Percentiles rank a stretch among this genome's conserved stretches.
These are phyloP conservation scores for Autographa gamma DNA, from an alignment of 2,888 invertebrate genomes.

Conservation along the genomic window DNA sequence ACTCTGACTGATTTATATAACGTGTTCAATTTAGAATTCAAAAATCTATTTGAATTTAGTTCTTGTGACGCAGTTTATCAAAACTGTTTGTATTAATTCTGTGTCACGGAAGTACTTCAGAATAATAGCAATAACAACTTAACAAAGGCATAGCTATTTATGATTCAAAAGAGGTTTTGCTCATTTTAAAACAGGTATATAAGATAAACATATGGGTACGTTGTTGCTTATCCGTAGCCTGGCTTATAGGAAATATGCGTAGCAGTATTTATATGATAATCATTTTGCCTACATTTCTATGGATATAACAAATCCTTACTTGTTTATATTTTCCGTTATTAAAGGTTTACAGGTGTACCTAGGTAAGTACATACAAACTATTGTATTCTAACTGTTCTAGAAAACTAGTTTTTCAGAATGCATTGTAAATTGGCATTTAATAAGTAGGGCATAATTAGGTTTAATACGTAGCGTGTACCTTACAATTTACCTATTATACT, in stretches of 20 bases:
- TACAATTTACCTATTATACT: neutral
- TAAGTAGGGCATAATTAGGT: neutral
- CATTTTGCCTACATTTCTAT: neutral
- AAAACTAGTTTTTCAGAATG: neutral
- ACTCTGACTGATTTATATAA: neutral
- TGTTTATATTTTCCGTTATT: too few species aligned
- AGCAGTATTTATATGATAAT: neutral
- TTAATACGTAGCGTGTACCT: neutral
- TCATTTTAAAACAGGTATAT: neutral
- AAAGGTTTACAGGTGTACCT: too few species aligned
- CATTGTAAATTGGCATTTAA: neutral
- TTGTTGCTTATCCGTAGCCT: neutral
- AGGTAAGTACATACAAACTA: too few species aligned
- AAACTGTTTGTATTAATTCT: neutral
- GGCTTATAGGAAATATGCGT: neutral
- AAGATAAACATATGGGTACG: neutral
- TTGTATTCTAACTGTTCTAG: neutral
- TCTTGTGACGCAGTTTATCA: neutral
- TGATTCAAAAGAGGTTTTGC: neutral
- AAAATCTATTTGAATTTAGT: neutral
- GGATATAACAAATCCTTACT: neutral
- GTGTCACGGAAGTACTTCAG: neutral
- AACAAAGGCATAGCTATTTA: neutral
- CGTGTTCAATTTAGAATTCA: constrained; percentile 1
- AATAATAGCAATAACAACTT: neutral